These are phyloP conservation scores for Morus bassanus DNA, from an alignment of 2,797 vertebrate species.

Conservation along the genomic window DNA sequence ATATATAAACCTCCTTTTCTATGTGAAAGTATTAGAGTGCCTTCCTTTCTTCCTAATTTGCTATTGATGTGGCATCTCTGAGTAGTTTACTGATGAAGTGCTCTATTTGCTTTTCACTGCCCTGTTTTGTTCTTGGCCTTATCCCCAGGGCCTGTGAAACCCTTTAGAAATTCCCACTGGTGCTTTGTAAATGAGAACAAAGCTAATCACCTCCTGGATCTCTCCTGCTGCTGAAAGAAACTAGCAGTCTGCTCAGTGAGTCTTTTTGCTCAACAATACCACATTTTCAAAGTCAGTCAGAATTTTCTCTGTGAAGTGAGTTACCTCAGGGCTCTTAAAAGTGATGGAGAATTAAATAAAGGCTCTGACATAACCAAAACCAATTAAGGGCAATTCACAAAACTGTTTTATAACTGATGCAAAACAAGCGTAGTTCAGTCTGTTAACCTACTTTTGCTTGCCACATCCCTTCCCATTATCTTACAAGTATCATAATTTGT, in stretches of 20 bases:
- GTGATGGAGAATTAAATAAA: slow-evolving; percentile 48
- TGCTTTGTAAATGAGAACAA: slow-evolving; percentile 67
- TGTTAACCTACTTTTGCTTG: slow-evolving; percentile 24
- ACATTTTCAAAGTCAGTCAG: slow-evolving; percentile 48
- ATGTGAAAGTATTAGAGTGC: slow-evolving; percentile 20
- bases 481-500: background rate
- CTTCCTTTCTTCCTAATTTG: slow-evolving; percentile 59
- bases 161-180: slow-evolving; percentile 59
- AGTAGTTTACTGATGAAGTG: slow-evolving; percentile 65
- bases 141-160: slow-evolving; percentile 61
- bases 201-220: slow-evolving; percentile 67
- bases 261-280: slow-evolving; percentile 46
- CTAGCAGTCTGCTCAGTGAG: slow-evolving; percentile 28
- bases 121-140: slow-evolving; percentile 65
- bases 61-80: slow-evolving; percentile 59
- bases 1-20: slow-evolving; percentile 24
- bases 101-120: slow-evolving; percentile 59
- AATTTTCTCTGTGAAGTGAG: slow-evolving; percentile 25
- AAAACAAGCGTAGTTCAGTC: background rate
- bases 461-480: background rate
- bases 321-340: slow-evolving; percentile 50
- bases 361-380: slow-evolving; percentile 31
- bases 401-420: slow-evolving; percentile 27
- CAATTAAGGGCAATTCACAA: slow-evolving; percentile 46
- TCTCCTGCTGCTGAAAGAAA: slow-evolving; percentile 60